Conservation (phyloP, 2,888 invertebrate species). For the Blomia tropicalis region DNA sequence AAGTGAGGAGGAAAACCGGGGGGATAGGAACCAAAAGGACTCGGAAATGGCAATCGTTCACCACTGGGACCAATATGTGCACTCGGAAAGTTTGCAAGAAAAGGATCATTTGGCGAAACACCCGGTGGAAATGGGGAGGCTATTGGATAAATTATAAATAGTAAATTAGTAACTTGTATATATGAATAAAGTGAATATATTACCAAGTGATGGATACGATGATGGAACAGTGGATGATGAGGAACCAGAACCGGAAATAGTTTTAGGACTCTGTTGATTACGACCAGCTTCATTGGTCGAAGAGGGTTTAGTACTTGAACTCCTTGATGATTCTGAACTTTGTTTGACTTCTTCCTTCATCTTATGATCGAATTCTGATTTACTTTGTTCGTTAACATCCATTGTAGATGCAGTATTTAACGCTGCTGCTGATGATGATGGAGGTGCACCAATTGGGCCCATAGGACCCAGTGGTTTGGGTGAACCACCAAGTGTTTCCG, state of each 20-base stretch:
- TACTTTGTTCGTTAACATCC: background rate
- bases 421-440: too few species aligned
- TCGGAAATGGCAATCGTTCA: slow-evolving; percentile 5
- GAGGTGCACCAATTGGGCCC: too few species aligned
- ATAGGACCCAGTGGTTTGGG: too few species aligned
- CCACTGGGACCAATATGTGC: background rate
- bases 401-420: too few species aligned
- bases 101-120: slow-evolving; percentile 11
- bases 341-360: background rate
- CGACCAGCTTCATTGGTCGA: background rate
- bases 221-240: background rate
- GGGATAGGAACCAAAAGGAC: background rate
- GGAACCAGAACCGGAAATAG: too few species aligned
- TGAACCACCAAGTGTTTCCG: background rate
- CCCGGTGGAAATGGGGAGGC: background rate
- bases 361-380: background rate
- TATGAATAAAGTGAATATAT: too few species aligned
- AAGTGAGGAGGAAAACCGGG: background rate
- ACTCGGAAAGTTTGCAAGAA: background rate
- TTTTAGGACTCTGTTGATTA: background rate
- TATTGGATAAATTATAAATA: too few species aligned
- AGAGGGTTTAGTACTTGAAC: background rate
- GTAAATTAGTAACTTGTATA: too few species aligned
- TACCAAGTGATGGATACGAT: slow-evolving; percentile 7
- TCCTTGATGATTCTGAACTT: background rate